phyloP scores from a whole-genome alignment of 2,888 invertebrate species.

The Drosophila prolongata region DNA sequence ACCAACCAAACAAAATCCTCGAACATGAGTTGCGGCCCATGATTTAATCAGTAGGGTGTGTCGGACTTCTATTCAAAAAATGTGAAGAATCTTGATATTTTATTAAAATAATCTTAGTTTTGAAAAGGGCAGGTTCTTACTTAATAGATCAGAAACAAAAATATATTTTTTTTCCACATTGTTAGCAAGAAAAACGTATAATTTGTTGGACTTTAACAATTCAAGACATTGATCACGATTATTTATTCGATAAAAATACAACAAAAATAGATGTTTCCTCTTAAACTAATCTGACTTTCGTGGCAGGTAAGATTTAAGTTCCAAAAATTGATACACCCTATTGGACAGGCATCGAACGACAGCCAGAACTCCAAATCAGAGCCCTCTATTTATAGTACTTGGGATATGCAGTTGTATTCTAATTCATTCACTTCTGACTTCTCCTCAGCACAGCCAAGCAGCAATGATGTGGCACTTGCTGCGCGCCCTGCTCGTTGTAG shows the following conservation, averaged over 20 bases:
- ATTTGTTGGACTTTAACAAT: too few species aligned
- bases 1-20: slow-evolving; percentile 34
- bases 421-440: slow-evolving; percentile 55
- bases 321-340: slow-evolving; percentile 17
- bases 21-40: slow-evolving; percentile 23
- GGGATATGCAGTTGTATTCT: slow-evolving; percentile 14
- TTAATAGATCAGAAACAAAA: too few species aligned
- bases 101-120: too few species aligned
- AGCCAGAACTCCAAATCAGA: slow-evolving; percentile 17
- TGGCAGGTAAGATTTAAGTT: neutral
- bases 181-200: too few species aligned
- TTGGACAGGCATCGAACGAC: slow-evolving; percentile 9
- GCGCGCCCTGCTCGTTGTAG: slow-evolving; percentile 60
- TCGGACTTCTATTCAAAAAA: neutral
- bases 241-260: too few species aligned
- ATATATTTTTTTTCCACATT: too few species aligned
- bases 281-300: too few species aligned
- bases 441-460: neutral
- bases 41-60: slow-evolving; percentile 19
- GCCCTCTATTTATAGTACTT: slow-evolving; percentile 37
- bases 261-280: too few species aligned
- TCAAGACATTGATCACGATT: too few species aligned
- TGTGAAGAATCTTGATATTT: too few species aligned
- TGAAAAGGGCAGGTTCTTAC: too few species aligned
- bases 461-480: slow-evolving; percentile 65